A percentile compares a stretch with the other conserved stretches of the same genome.
Conservation (phyloP, 1,140 invertebrate genomes). For the Calephelis virginiensis region DNA sequence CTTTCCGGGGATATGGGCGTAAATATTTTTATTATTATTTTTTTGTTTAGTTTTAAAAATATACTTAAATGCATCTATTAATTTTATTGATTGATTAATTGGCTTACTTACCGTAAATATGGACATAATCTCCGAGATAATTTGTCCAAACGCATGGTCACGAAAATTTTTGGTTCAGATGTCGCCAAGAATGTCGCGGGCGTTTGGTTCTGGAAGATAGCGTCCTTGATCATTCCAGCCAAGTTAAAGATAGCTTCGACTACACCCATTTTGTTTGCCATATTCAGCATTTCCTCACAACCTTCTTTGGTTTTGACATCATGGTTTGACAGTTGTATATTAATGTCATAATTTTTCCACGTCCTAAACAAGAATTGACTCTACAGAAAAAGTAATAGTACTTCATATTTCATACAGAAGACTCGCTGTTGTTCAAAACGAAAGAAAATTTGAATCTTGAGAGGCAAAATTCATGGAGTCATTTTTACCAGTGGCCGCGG, state of each 20-base stretch:
- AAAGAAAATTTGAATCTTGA: no score
- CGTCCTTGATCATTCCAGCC: constrained; percentile 84
- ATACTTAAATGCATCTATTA: no score
- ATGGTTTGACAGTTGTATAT: constrained; percentile 81
- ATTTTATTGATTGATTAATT: no score
- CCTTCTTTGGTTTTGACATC: constrained; percentile 82
- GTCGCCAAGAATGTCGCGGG: constrained; percentile 78
- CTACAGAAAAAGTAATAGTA: no score
- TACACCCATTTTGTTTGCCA: constrained; percentile 81
- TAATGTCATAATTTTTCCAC: constrained; percentile 82
- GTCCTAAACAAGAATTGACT: constrained; percentile 57
- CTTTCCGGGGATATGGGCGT: no score
- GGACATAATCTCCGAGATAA: constrained; percentile 80
- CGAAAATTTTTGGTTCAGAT: constrained; percentile 80
- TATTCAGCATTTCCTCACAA: constrained; percentile 81
- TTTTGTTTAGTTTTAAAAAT: no score
- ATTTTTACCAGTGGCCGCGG: no score
- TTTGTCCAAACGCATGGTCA: constrained; percentile 81
- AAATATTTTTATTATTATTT: no score
- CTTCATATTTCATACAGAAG: no score
- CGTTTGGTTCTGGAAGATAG: constrained; percentile 82
- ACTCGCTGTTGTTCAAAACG: no score
- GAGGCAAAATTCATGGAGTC: no score
- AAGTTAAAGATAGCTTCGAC: constrained; percentile 91
- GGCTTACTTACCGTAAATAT: constrained; percentile 64